Conservation (phyloP, 2,888 invertebrate species). For the Trissolcus brochymenae region DNA sequence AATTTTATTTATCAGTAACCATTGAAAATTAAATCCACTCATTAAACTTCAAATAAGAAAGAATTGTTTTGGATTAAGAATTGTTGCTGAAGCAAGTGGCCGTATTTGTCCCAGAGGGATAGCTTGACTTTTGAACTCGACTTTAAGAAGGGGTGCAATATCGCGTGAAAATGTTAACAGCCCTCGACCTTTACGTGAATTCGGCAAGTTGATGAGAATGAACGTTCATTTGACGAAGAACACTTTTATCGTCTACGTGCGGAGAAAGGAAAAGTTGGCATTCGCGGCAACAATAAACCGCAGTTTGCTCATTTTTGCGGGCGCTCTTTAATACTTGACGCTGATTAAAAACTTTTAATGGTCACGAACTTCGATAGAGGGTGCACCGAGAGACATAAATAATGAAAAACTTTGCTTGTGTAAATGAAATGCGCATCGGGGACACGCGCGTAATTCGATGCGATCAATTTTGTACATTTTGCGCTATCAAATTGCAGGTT, state of each 20-base stretch:
- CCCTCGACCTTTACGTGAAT: conserved; percentile 30
- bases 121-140: conserved; percentile 25
- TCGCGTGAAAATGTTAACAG: conserved; percentile 43
- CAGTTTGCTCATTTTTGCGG: no score
- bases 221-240: conserved; percentile 31
- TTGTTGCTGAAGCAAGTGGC: conserved; percentile 14
- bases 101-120: conserved; percentile 49
- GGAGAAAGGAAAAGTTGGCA: conserved; percentile 23
- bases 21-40: no score
- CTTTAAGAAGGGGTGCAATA: conserved; percentile 28
- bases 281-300: conserved; percentile 2
- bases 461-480: no score
- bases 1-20: not conserved
- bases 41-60: no score
- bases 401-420: no score
- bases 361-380: no score
- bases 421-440: no score
- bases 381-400: no score
- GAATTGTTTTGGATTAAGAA: no score
- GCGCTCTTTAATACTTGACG: not conserved
- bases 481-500: no score
- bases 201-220: conserved; percentile 36
- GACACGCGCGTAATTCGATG: no score
- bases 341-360: conserved; percentile 1
- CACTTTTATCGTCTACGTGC: conserved; percentile 39